Base-by-base conservation (phyloP, 2,113 vertebrate genomes). In the Epinephelus fuscoguttatus region DNA sequence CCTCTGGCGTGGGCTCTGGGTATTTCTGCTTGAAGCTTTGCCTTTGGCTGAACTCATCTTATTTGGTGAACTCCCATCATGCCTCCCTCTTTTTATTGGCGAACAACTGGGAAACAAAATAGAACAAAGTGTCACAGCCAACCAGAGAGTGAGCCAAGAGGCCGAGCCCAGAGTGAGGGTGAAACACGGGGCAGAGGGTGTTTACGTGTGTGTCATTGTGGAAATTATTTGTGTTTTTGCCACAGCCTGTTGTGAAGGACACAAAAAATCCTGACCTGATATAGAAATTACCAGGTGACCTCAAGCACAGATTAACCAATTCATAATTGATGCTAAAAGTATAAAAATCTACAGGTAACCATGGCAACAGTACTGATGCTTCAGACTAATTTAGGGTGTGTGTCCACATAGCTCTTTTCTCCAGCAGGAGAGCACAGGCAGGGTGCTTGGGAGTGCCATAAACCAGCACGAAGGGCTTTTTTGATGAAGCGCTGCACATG, bases 1-100 rank as follows among this genome's bases (percentile, higher is more conserved):
- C 50, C 18, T 45, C 19, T 53, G 53, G 55, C 37, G 7, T 0
- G 30, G 1, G 21, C 66, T 21, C 37, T 6, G 49, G 11, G 64
- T 55, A 53, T 64, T 75, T 59, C 42, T 47, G 67, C 68, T 53
- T 1, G 0, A 3, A 55, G 60, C 55, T n/a, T 78, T 78, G 79
- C 80, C 75, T 86, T 70, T 86, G 80, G 84, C 80, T 82, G 84
- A 86, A 86, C 84, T 59, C 6, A 1, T 25, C 19, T 21, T 7
- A 25, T 63, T 47, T 53, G 42, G 70, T 52, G 37, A 78, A 78
- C 63, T 82, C 75, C 80, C 79, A 60, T 86, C 75, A 55, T 75
- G 80, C 75, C 11, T 70, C 57, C 13, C 27, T 57, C 53, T 70
- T 82, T 78, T 82, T 70, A 52, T 64, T 82, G 74, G 79, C 69